A percentile compares a stretch with the other conserved stretches of the same genome.
These are phyloP conservation scores for Pseudochromis fuscus DNA, from an alignment of 2,797 vertebrate genomes.

Conservation along the genomic window DNA sequence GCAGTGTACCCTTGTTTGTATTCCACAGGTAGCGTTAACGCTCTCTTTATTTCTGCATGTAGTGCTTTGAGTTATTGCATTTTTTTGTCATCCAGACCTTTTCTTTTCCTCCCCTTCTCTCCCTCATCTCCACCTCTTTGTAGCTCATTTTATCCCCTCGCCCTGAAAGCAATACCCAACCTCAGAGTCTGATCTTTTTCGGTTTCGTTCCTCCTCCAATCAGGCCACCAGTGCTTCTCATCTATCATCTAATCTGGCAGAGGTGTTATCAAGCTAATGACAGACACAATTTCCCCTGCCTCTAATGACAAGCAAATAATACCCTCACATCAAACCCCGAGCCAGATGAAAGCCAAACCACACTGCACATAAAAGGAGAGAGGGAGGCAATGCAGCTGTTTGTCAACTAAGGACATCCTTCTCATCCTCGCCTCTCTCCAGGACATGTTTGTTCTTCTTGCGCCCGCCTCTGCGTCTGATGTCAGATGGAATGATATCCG, in stretches of 20 bases:
- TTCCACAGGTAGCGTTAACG: constrained; percentile 2
- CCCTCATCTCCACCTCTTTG: neutral
- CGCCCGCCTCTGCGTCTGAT: constrained; percentile 66
- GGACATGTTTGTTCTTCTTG: constrained; percentile 65
- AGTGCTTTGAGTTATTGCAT: constrained; percentile 35
- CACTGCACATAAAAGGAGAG: constrained; percentile 56
- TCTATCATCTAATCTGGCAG: constrained; percentile 68
- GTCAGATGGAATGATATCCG: constrained; percentile 73
- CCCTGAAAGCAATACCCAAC: constrained; percentile 27
- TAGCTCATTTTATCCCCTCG: constrained; percentile 7
- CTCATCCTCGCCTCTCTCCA: constrained; percentile 59
- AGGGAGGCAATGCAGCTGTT: constrained; percentile 68
- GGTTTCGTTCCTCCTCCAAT: constrained; percentile 41
- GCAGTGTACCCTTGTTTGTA: constrained; percentile 1
- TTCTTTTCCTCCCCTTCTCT: neutral
- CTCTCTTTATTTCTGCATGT: constrained; percentile 11
- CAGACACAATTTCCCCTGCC: constrained; percentile 75
- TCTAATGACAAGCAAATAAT: constrained; percentile 82
- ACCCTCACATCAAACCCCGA: constrained; percentile 63
- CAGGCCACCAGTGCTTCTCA: constrained; percentile 47
- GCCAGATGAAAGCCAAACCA: constrained; percentile 71
- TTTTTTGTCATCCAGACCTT: constrained; percentile 22
- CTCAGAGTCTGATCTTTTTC: constrained; percentile 9
- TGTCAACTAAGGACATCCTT: constrained; percentile 68
- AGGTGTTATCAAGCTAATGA: constrained; percentile 75